Percentiles rank a stretch among this genome's conserved stretches.
These are phyloP conservation scores for Abscondita cerata DNA, from an alignment of 2,888 invertebrate genomes.

Conservation along the genomic window DNA sequence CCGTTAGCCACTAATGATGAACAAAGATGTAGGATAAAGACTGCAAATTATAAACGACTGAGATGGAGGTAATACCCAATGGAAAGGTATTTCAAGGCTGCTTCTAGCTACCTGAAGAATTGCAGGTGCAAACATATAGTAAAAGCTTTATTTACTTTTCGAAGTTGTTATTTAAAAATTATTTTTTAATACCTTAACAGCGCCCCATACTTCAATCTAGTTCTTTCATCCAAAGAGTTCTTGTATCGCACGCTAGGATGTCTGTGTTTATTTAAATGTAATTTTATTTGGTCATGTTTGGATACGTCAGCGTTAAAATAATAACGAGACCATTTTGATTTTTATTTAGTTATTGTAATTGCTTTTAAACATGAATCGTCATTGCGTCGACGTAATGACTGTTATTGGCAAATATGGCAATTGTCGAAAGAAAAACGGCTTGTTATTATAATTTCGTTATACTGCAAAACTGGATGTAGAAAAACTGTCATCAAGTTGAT, in stretches of 20 bases:
- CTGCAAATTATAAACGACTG: conserved; percentile 26
- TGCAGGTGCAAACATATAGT: conserved; percentile 45
- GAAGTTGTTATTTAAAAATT: not conserved
- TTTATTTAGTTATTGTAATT: not conserved
- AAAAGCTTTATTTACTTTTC: not conserved
- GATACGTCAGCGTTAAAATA: conserved; percentile 16
- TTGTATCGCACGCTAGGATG: conserved; percentile 19
- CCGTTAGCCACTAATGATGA: conserved; percentile 45
- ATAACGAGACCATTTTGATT: conserved; percentile 6
- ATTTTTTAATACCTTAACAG: not conserved
- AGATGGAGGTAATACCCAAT: conserved; percentile 35
- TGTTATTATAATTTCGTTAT: too few relatives aligned
- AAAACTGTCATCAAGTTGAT: not conserved
- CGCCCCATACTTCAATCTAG: conserved; percentile 9
- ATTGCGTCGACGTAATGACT: not conserved
- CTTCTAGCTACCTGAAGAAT: conserved; percentile 46
- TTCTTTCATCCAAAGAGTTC: conserved; percentile 7
- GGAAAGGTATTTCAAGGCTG: conserved; percentile 49
- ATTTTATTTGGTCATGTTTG: conserved; percentile 19
- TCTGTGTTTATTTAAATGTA: conserved; percentile 21
- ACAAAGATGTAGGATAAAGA: conserved; percentile 34
- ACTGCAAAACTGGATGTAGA: too few relatives aligned
- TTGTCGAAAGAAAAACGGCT: too few relatives aligned
- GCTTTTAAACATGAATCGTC: not conserved
- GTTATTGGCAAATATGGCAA: not conserved